A percentile compares a stretch with the other conserved stretches of the same genome.
phyloP scores from a whole-genome alignment of 2,888 invertebrate genomes.

The Sphaeridia pumilis region DNA sequence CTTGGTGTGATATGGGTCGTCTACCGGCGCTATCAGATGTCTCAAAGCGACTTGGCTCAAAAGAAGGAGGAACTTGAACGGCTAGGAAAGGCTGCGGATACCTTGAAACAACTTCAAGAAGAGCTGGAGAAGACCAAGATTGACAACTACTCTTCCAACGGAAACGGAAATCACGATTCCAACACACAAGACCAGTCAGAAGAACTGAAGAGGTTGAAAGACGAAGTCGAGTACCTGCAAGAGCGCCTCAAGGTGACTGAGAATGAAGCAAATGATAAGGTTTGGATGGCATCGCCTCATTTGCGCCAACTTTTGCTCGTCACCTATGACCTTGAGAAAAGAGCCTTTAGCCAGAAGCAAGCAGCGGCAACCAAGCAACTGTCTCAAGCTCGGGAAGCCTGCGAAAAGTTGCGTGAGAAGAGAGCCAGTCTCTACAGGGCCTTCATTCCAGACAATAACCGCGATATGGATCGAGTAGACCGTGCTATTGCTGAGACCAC shows the following conservation, averaged over 20 bases:
- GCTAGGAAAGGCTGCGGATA: conserved; percentile 74
- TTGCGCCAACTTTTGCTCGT: conserved; percentile 89
- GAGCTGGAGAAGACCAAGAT: conserved; percentile 68
- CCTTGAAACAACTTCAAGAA: conserved; percentile 59
- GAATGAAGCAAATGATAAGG: conserved; percentile 73
- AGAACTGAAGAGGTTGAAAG: conserved; percentile 53
- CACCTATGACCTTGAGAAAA: conserved; percentile 89
- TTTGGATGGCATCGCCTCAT: conserved; percentile 75
- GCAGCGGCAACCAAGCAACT: conserved; percentile 68
- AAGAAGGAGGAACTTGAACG: conserved; percentile 92
- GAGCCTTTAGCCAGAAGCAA: conserved; percentile 71
- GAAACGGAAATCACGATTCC: background rate
- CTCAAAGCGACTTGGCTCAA: conserved; percentile 67
- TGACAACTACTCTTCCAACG: conserved; percentile 41
- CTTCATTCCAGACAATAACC: conserved; percentile 90
- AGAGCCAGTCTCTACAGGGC: conserved; percentile 85
- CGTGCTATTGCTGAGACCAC: conserved; percentile 84
- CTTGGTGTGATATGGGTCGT: conserved; percentile 84
- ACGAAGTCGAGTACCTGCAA: conserved; percentile 70
- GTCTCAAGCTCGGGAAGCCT: conserved; percentile 75
- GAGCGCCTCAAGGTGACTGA: conserved; percentile 75
- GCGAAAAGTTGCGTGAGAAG: conserved; percentile 87
- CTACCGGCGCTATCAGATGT: conserved; percentile 75
- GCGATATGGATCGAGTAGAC: conserved; percentile 95
- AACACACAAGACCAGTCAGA: conserved; percentile 10